phyloP scores from a whole-genome alignment of 2,888 invertebrate species.

The Clepsis dumicolana region DNA sequence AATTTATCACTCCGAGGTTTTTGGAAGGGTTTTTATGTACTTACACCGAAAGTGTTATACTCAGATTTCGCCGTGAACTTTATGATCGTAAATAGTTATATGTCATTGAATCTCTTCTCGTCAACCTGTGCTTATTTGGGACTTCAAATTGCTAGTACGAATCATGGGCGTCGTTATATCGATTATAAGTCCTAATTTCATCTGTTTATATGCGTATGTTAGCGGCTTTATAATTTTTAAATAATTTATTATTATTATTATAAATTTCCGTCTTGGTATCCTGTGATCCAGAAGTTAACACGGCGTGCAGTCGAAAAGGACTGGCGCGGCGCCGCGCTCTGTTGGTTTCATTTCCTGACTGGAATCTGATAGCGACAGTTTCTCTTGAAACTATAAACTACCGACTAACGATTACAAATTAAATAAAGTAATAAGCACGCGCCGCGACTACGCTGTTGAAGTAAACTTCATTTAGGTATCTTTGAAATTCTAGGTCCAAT shows the following conservation, averaged over 20 bases:
- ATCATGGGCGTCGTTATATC: background rate
- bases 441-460: background rate
- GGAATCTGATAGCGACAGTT: conserved; percentile 43
- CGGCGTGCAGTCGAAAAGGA: conserved; percentile 46
- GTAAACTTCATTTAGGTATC: background rate
- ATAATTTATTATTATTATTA: background rate
- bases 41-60: conserved; percentile 18
- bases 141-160: background rate
- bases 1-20: conserved; percentile 28
- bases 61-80: conserved; percentile 19
- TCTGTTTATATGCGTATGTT: background rate
- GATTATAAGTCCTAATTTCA: background rate
- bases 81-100: conserved; percentile 24
- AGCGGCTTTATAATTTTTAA: background rate
- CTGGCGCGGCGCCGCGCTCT: conserved; percentile 50
- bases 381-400: conserved; percentile 30
- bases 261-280: background rate
- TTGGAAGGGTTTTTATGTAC: conserved; percentile 24
- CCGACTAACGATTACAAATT: conserved; percentile 25
- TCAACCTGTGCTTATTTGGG: conserved; percentile 10
- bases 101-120: conserved; percentile 20
- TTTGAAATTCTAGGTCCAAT: background rate
- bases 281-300: conserved; percentile 11
- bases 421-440: conserved; percentile 9
- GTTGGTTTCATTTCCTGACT: conserved; percentile 51